Base-by-base conservation (phyloP, 2,113 vertebrate species). In the Emydura subglobosa region DNA sequence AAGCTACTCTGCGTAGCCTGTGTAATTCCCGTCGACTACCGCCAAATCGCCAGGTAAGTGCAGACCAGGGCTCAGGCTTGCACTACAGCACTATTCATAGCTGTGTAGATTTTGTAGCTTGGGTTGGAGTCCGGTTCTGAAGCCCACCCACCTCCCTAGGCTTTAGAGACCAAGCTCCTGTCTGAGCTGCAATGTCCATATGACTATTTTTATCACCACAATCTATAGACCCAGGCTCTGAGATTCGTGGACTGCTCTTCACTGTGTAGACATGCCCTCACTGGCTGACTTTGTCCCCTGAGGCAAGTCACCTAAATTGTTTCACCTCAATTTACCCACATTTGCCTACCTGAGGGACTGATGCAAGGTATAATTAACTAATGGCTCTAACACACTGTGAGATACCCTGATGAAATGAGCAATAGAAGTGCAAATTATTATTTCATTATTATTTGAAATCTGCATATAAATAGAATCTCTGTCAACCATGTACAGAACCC, bases 371-470 rank as follows among this genome's bases (percentile, higher is more conserved):
- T 85, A 96, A 96, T 93, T 91, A 93, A 95, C 81, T 89, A 92
- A 95, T 51, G 91, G 11, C 42, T 91, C 86, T 95, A 94, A 97
- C 95, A 81, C 25, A 84, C 19, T 59, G 31, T 51, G 55, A 82
- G 93, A 51, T 90, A 93, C 84, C 59, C 80, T 0, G 0, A 92
- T 93, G 85, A 92, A 97, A 97, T 27, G 47, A 96, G 74, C 53
- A 93, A 86, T 5, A 95, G 79, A 94, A 87, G n/a, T 82, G 93
- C 49, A 95, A 94, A 95, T 91, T 74, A 54, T 72, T 54, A 65
- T 78, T 42, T 74, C 92, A 87, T 94, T 94, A 31, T 49, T 96
- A 86, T 96, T 94, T 91, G 53, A 82, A 97, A 95, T 96, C 50
- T 51, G 54, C 57, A 79, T 89, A 44, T 55, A 96, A 94, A 92